Evolutionary conservation across 2,113 vertebrate species (phyloP), one percentile per base, ranked within the genome.

Genomic region (Potamarius usumacintae): DNA sequence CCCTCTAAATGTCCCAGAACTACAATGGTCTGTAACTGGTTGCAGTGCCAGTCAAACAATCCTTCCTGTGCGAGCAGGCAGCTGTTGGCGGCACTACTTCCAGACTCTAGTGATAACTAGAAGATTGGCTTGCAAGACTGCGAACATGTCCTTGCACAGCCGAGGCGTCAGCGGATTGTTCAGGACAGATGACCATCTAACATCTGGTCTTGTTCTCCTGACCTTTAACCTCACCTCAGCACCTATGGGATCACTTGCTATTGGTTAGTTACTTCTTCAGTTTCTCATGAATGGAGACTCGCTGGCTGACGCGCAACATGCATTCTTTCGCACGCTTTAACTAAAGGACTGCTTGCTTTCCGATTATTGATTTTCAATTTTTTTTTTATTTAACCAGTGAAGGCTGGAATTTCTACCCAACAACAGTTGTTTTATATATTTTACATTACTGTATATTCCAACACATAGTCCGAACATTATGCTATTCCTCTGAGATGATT

Each of bases 401-500:
- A n/a, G 25, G 15, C 25, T 80, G n/a, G 15, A 18, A n/a, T 53
- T 78, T 79, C 76, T 55, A 27, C 25, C 25, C 22, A 78, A 27
- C 53, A 80, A 62, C 30, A 62, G 30, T 62, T 11, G 42, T 57
- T 78, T 72, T 34, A 17, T 4, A 55, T 53, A 77, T 55, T 27
- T 57, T 79, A 9, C 52, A 79, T 79, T 55, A 18, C 55, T 60
- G 55, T 17, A 81, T 20, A 58, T 30, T 20, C n/a, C 27, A 81
- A 22, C 81, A 67, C 65, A 20, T 17, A 74, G 20, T 60, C 30
- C 82, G 67, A 25, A 82, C 71, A 60, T 82, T 25, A 17, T 57
- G 78, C 58, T 18, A 4, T 57, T 87, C 50, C 85, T 74, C 82
- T 9, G 82, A 74, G 85, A 84, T 83, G 52, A 69, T 84, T 60